Conservation (phyloP, 2,113 vertebrate genomes). For the Vulpes vulpes region DNA sequence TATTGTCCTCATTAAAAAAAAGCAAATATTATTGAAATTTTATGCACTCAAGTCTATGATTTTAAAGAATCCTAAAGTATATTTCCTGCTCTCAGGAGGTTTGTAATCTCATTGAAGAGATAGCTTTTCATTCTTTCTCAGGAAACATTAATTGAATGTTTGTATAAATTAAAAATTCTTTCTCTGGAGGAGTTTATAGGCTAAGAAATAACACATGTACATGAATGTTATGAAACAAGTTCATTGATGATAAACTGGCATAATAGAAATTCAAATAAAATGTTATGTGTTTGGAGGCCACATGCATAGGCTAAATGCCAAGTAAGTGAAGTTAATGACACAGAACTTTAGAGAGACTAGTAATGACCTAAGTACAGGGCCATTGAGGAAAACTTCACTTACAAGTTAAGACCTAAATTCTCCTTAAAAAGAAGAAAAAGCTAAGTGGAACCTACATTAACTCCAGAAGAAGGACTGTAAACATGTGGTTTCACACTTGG, state of each 20-base stretch:
- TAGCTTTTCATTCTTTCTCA: neutral
- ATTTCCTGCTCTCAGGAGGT: neutral
- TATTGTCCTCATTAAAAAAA: neutral
- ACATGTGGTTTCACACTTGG: neutral
- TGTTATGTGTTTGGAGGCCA: neutral
- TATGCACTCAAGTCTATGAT: neutral
- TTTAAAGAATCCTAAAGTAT: slow-evolving; percentile 43
- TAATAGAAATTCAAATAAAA: slow-evolving; percentile 36
- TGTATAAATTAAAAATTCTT: slow-evolving; percentile 24
- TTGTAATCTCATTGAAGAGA: neutral
- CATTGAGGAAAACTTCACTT: slow-evolving; percentile 2
- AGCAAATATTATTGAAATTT: neutral
- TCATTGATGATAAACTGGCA: neutral
- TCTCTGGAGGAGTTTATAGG: neutral
- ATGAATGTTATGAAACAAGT: slow-evolving; percentile 5
- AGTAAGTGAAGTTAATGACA: neutral
- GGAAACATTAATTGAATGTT: neutral
- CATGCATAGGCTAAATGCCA: neutral
- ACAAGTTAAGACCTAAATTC: slow-evolving; percentile 26
- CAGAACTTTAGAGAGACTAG: neutral
- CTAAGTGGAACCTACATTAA: neutral
- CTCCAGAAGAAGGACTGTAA: neutral
- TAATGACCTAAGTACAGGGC: neutral
- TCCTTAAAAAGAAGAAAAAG: neutral
- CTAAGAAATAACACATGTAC: neutral